Conservation (phyloP, 2,888 invertebrate genomes). For the Diarsia brunnea region DNA sequence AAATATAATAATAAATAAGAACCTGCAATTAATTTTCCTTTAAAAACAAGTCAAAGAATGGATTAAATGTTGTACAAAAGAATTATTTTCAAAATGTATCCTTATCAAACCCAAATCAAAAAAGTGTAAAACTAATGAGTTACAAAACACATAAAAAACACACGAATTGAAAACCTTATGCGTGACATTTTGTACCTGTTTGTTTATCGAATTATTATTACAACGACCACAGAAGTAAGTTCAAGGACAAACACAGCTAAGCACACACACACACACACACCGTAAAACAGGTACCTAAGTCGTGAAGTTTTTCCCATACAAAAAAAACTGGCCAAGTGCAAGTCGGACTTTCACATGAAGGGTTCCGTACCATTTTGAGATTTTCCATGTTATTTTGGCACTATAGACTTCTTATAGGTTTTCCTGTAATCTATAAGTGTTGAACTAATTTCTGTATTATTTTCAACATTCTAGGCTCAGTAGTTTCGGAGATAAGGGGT, state of each 20-base stretch:
- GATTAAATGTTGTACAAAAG: not conserved
- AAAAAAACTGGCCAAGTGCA: too few relatives aligned
- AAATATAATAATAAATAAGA: not conserved
- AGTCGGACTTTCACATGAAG: too few relatives aligned
- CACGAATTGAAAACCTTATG: not conserved
- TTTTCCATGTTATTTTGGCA: too few relatives aligned
- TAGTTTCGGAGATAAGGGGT: too few relatives aligned
- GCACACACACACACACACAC: not conserved
- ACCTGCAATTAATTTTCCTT: not conserved
- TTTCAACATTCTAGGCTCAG: too few relatives aligned
- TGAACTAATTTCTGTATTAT: too few relatives aligned
- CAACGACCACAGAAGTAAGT: slow-evolving; percentile 13
- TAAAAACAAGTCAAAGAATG: slow-evolving; percentile 2
- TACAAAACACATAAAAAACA: slow-evolving; percentile 6
- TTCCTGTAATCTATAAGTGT: too few relatives aligned
- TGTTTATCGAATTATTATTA: slow-evolving; percentile 10
- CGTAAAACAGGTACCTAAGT: not conserved
- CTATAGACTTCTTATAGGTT: too few relatives aligned
- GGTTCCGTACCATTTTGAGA: too few relatives aligned
- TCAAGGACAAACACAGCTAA: slow-evolving; percentile 28
- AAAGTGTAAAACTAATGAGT: not conserved
- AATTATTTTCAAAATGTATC: not conserved
- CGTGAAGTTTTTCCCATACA: not conserved
- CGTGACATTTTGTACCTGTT: slow-evolving; percentile 21
- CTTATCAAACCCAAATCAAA: not conserved